Evolutionary conservation across 2,797 vertebrate species (phyloP).

Genomic region (Chanos chanos): DNA sequence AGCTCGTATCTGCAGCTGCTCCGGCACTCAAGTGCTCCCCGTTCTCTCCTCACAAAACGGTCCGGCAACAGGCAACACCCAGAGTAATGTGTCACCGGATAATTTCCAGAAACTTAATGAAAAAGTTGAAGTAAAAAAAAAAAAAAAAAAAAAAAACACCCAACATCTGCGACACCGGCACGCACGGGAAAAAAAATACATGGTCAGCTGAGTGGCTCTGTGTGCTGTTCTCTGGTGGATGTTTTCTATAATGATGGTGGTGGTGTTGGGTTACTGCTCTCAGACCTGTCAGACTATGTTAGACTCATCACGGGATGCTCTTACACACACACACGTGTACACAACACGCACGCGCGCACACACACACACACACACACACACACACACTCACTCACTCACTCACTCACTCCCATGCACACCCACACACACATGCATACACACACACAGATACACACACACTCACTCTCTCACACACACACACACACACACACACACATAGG

Average conservation of each 20-base stretch:
- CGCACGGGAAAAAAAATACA: background rate
- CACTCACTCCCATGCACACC: background rate
- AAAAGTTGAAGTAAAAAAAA: no score
- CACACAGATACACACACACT: slow-evolving; percentile 17
- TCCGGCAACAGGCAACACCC: slow-evolving; percentile 60
- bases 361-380: background rate
- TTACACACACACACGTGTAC: background rate
- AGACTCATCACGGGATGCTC: slow-evolving; percentile 48
- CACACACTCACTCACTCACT: background rate
- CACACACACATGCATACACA: no score
- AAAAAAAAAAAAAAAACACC: slow-evolving; percentile 65
- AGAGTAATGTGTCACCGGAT: slow-evolving; percentile 64
- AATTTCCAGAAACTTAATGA: slow-evolving; percentile 65
- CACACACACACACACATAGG: background rate
- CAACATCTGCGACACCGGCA: slow-evolving; percentile 61
- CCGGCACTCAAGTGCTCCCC: slow-evolving; percentile 53
- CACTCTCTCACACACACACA: slow-evolving; percentile 33
- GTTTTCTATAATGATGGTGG: slow-evolving; percentile 45
- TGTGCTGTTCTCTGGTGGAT: background rate
- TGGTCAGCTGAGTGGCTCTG: no score
- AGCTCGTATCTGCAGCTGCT: slow-evolving; percentile 52
- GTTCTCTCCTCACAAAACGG: slow-evolving; percentile 42
- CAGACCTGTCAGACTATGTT: slow-evolving; percentile 57
- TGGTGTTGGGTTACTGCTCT: slow-evolving; percentile 52
- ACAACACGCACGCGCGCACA: background rate